Base-by-base conservation (phyloP, 2,797 vertebrate species). In the Percopsis omiscomaycus region DNA sequence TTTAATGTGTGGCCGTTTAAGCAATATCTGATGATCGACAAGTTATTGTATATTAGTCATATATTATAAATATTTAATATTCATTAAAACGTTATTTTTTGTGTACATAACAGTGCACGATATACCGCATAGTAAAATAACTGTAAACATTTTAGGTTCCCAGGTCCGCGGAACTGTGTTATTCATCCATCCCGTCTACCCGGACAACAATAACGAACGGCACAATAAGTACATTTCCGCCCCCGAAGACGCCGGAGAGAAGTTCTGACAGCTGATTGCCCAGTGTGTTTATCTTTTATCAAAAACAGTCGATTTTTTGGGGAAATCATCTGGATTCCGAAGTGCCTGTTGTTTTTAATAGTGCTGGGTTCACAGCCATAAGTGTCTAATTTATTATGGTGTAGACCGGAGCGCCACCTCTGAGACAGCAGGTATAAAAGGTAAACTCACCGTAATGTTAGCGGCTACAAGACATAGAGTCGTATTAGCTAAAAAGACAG, bases 191-290 rank as follows among this genome's bases (percentile, higher is more conserved):
- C 37, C 32, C 37, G 37, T 42, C 9, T 9, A 75, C 65, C 59
- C 89, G 88, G 81, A 84, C 81, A 52, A 73, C 71, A 83, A 71
- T 79, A 67, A 59, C 62, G 15, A 32, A 50, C 69, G 80, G 73
- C 16, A 71, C 6, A 10, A 59, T 30, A 22, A 3, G 68, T 64
- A 69, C 71, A 75, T 84, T 89, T 91, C 89, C 88, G 84, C 75
- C 83, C 61, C 77, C 66, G 79, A 78, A 85, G 79, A 86, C 78
- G 84, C 85, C 81, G 82, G 84, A 89, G 79, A 65, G 79, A 86
- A 89, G 86, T 88, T 88, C 60, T 87, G 78, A 88, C 86, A 89
- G 86, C 82, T 88, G 84, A 77, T 71, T 75, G 30, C 56, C 5
- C 62, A 64, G 47, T 67, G 77, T 78, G 65, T 78, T 77, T 46